A percentile compares a stretch with the other conserved stretches of the same genome.
These are phyloP conservation scores for Ostrea denselamellosa DNA, from an alignment of 1,140 invertebrate genomes.

Conservation along the genomic window DNA sequence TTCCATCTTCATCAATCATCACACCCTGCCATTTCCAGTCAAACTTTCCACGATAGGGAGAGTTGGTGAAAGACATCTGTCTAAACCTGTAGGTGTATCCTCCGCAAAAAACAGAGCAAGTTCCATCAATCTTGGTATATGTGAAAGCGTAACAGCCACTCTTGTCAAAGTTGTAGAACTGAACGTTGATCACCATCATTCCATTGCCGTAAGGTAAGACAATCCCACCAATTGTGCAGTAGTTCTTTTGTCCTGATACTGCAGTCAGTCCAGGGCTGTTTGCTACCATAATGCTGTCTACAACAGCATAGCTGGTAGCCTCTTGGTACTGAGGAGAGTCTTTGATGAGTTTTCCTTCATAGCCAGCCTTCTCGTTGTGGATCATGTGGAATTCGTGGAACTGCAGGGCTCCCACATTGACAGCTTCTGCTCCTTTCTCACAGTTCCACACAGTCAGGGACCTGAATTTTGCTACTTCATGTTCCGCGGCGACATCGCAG, in stretches of 20 bases:
- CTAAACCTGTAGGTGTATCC: constrained; percentile 61
- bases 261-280: constrained; percentile 40
- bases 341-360: constrained; percentile 62
- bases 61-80: constrained; percentile 55
- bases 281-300: constrained; percentile 58
- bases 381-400: constrained; percentile 69
- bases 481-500: constrained; percentile 48
- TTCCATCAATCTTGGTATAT: constrained; percentile 60
- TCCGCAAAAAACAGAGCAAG: constrained; percentile 58
- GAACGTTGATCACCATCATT: background rate
- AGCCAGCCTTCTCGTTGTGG: constrained; percentile 71
- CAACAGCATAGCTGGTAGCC: constrained; percentile 53
- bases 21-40: constrained; percentile 67
- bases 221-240: constrained; percentile 62
- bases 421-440: constrained; percentile 73
- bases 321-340: constrained; percentile 44
- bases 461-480: constrained; percentile 56
- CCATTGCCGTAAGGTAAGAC: constrained; percentile 59
- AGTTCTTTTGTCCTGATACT: background rate
- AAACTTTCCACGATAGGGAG: constrained; percentile 57
- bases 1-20: constrained; percentile 67
- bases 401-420: constrained; percentile 70
- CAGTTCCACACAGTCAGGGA: constrained; percentile 68
- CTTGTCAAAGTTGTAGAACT: constrained; percentile 67
- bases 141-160: constrained; percentile 54